phyloP scores from a whole-genome alignment of 2,888 invertebrate genomes.

The Volucella inflata region DNA sequence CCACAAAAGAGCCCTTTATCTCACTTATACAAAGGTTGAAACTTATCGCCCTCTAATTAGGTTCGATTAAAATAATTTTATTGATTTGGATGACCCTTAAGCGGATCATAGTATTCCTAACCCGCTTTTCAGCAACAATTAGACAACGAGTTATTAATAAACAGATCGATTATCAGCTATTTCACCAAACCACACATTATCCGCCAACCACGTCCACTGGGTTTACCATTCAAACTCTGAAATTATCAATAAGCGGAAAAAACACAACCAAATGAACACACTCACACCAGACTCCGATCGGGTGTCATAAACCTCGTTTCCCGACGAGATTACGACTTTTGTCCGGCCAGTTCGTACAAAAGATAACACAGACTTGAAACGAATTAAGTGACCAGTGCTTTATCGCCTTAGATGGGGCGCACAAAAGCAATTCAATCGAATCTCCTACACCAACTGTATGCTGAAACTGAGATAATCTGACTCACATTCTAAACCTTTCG shows the following conservation, averaged over 20 bases:
- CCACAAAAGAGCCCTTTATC: no score
- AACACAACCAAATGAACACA: conserved; percentile 2
- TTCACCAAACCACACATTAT: not conserved
- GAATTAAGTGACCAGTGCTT: conserved; percentile 50
- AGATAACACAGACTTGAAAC: conserved; percentile 30
- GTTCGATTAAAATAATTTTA: no score
- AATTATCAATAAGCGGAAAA: conserved; percentile 34
- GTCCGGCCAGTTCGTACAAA: conserved; percentile 7
- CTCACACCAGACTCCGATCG: conserved; percentile 18
- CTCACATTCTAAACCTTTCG: conserved; percentile 19
- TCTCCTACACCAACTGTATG: not conserved
- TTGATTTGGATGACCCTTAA: no score
- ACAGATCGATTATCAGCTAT: conserved; percentile 39
- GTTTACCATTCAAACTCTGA: not conserved
- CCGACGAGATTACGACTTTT: conserved; percentile 15
- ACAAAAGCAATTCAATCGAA: conserved; percentile 28
- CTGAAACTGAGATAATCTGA: not conserved
- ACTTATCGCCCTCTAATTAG: no score
- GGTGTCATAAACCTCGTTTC: conserved; percentile 33
- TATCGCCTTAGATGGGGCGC: conserved; percentile 49
- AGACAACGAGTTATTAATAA: conserved; percentile 1
- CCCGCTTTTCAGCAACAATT: no score
- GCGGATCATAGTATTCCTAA: no score
- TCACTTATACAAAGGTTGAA: no score
- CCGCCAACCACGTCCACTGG: not conserved